Percentiles rank a stretch among this genome's conserved stretches.
phyloP scores from a whole-genome alignment of 2,113 vertebrate genomes.

The Neodon shergylaensis region DNA sequence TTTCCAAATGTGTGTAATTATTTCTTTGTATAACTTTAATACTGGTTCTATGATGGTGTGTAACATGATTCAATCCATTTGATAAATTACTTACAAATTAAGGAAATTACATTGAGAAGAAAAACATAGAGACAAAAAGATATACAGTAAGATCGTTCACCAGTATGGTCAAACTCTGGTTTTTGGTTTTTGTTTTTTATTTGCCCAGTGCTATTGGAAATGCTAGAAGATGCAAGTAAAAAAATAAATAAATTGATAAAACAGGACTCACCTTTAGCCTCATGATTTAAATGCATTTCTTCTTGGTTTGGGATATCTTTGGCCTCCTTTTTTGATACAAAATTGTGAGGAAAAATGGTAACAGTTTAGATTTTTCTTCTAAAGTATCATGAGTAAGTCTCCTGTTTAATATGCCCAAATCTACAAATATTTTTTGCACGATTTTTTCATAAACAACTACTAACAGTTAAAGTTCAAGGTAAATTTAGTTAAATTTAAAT shows the following conservation, averaged over 20 bases:
- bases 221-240: not conserved
- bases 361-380: not conserved
- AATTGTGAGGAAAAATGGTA: not conserved
- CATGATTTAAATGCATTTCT: not conserved
- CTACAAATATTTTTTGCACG: not conserved
- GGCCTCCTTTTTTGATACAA: not conserved
- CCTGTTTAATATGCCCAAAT: not conserved
- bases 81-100: not conserved
- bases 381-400: not conserved
- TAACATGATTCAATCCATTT: not conserved
- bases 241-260: not conserved
- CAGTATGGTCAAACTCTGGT: not conserved
- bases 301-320: not conserved
- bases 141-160: not conserved
- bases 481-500: not conserved
- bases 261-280: not conserved
- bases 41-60: not conserved
- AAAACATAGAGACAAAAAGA: not conserved
- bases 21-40: not conserved
- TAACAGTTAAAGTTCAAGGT: not conserved
- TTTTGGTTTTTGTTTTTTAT: not conserved
- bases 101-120: not conserved
- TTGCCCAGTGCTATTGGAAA: not conserved
- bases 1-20: not conserved
- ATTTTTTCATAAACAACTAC: not conserved